Evolutionary conservation across 2,888 invertebrate species (phyloP), one percentile per base, ranked within the genome.

Genomic region (Platycheirus rosarum): DNA sequence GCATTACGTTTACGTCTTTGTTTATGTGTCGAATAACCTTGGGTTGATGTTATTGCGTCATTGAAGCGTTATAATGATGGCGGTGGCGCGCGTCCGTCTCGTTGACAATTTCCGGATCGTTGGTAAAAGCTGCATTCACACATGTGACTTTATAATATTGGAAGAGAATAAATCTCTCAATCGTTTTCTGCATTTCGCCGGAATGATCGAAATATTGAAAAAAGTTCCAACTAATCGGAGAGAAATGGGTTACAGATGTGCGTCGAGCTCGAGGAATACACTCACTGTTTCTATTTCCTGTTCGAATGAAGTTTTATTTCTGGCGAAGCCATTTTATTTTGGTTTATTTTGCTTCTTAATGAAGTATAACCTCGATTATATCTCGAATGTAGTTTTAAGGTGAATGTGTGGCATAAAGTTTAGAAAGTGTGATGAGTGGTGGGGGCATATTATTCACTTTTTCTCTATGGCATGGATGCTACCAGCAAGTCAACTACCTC

Each of bases 31-130:
- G 14, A 57, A 42, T 26, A 57, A 57, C 37, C 6, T 40, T 16
- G 26, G 42, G 42, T 57, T 57, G 57, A 40, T 9, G 11, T 57
- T 42, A 14, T 40, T 42, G 42, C 57, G 57, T 57, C 42, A 57
- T 23, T 57, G 57, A 35, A 57, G 40, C 40, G 42, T 57, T 26
- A 23, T 14, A 57, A 26, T 57, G 40, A 8, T n/a, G 16, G 6
- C 11, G 9, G 40, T 8, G 40, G 40, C 16, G 26, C 40, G 26
- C 13, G 14, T 14, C 8, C 14, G 13, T 42, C 14, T 42, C 16
- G 37, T 42, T 55, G 13, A 55, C 35, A 37, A 23, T 57, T 57
- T 26, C 26, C 40, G 26, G 42, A 3, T 55, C 55, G 37, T 16
- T 40, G 16, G 11, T 6, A 7, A 7, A 3, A 42, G 20, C 5